Evolutionary conservation across 2,113 vertebrate species (phyloP), one percentile per base, ranked within the genome.

Genomic region (Pipra filicauda): DNA sequence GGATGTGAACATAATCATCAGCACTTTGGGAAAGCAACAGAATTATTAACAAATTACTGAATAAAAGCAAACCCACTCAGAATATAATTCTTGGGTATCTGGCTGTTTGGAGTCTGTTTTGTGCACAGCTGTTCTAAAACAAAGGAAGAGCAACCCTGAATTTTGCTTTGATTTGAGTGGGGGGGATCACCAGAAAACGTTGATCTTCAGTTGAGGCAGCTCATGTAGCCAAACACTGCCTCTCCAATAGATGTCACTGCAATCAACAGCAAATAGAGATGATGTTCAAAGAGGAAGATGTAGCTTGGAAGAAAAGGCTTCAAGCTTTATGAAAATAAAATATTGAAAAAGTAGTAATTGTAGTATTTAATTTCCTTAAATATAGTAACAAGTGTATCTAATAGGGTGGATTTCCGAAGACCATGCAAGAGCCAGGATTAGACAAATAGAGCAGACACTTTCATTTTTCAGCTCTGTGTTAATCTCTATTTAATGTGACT

Each of bases 161-260:
- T 62, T 77, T 43, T 27, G 6, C 48, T 69, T 51, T 24, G 15
- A 5, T 35, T 73, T 26, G 35, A 12, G 8, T 8, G 10, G 1
- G 16, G 15, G 46, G 5, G 15, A 15, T 77, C 21, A 57, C 22
- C 72, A 27, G 2, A 28, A 83, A 57, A 1, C 22, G 9, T 12
- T 33, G 67, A 4, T 86, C 39, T 54, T 28, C 67, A 81, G 86
- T 85, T 75, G 90, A 93, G 86, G 78, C 49, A 70, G 77, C 67
- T 85, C 31, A 2, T 75, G 92, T 26, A 74, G 94, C 91, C 95
- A 90, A 94, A 66, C 96, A 2, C 91, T 90, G 37, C 95, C 79
- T 98, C 93, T 94, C 98, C 98, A 96, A 97, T 96, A 98, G 98
- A 96, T 98, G 98, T 98, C 98, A 98, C 97, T 98, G 59, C 93